phyloP scores from a whole-genome alignment of 1,140 invertebrate genomes.

The Listronotus oregonensis region DNA sequence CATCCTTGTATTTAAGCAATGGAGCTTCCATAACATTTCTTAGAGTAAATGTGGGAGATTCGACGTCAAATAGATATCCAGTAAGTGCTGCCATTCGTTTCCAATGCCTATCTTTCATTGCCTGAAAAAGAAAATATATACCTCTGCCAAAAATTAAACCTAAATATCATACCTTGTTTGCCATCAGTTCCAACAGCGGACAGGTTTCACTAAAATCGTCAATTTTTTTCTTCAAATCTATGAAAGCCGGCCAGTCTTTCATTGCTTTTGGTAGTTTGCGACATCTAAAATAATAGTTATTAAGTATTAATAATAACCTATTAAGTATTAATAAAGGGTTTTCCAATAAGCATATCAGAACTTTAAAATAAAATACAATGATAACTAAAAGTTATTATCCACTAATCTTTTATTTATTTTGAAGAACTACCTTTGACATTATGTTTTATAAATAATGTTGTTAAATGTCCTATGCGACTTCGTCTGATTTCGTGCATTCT shows the following conservation, averaged over 20 bases:
- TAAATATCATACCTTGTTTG: conserved; percentile 65
- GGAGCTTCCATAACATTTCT: conserved; percentile 84
- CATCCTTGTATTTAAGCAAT: conserved; percentile 80
- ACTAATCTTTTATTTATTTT: too few species aligned
- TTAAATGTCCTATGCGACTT: too few species aligned
- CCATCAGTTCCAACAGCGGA: conserved; percentile 86
- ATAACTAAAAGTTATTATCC: too few species aligned
- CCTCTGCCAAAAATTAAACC: background rate
- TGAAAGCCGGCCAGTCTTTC: conserved; percentile 87
- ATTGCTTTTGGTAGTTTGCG: conserved; percentile 79
- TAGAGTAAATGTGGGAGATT: conserved; percentile 78
- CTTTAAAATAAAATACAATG: too few species aligned
- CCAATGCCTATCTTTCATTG: conserved; percentile 91
- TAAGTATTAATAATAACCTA: too few species aligned
- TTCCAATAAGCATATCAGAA: too few species aligned
- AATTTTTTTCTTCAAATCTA: conserved; percentile 85
- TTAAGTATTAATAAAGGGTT: too few species aligned
- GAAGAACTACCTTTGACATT: too few species aligned
- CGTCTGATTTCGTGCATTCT: too few species aligned
- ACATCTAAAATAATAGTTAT: conserved; percentile 61
- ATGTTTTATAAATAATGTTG: too few species aligned
- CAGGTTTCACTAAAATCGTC: conserved; percentile 90
- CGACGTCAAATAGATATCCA: conserved; percentile 76
- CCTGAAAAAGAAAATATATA: conserved; percentile 47
- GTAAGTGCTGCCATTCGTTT: conserved; percentile 73